Base-by-base conservation (phyloP, 2,113 vertebrate genomes). In the Vulpes ferrilata region DNA sequence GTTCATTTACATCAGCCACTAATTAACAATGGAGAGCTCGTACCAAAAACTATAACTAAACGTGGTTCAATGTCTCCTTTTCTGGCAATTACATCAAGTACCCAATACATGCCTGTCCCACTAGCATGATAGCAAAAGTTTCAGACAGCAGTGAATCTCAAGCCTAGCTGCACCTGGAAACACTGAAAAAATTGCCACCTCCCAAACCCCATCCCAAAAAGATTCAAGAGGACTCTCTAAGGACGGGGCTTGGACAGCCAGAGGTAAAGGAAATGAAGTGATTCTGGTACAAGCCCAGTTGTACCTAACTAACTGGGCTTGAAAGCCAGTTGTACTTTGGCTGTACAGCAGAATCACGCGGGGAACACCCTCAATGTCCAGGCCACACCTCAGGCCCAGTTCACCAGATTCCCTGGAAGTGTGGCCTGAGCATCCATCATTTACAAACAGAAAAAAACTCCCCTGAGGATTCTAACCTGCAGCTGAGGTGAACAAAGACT, bases 31-130 rank as follows among this genome's bases (percentile, higher is more conserved):
- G 6, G 64, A 48, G 69, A 71, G 27, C 16, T 23, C 38, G 1
- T 4, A 1, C 59, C 1, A 25, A 62, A 74, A 53, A 55, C 1
- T 25, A 69, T 4, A 10, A 19, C 7, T 0, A 32, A 38, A 22
- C 7, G 15, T 19, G 8, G 7, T 3, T 59, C 60, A 5, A 3
- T 35, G 25, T 9, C 32, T 51, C 51, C 55, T 73, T 91, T 82
- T 7, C 13, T 5, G 35, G 2, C 0, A 0, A 48, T 7, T 3
- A 4, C 0, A 11, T 27, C 6, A 11, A 32, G 30, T 12, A 25
- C 55, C 59, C 27, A n/a, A 25, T 16, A 7, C 13, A 1, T 2
- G 27, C 25, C 5, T 9, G 6, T 5, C 23, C 9, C 0, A 3
- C 32, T 0, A 35, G 20, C 74, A 11, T 3, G 84, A 76, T 2